A percentile compares a stretch with the other conserved stretches of the same genome.
Conservation (phyloP, 2,113 vertebrate genomes). For the Melanocharis versteri region DNA sequence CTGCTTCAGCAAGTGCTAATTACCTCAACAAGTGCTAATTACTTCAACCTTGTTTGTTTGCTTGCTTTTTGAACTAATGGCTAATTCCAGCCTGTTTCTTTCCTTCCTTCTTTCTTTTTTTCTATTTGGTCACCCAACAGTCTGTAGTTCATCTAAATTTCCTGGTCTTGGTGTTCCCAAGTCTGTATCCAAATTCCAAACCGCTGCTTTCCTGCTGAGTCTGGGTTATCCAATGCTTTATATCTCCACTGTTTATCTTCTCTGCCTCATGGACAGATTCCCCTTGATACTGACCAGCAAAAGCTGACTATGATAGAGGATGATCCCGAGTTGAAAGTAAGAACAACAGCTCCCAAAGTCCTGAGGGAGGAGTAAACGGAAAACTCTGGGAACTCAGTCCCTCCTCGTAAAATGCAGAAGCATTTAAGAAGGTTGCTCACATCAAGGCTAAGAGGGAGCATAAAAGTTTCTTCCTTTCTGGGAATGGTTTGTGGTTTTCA, state of each 20-base stretch:
- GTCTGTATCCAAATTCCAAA: neutral
- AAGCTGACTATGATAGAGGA: neutral
- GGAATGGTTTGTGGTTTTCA: conserved; percentile 24
- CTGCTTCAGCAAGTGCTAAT: neutral
- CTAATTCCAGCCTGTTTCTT: neutral
- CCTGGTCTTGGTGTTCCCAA: neutral
- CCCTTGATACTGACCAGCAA: neutral
- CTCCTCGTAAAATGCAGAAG: neutral
- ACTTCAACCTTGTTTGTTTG: neutral
- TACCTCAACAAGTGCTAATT: neutral
- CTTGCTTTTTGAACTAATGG: neutral
- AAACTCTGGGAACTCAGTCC: neutral
- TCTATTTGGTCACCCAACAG: neutral
- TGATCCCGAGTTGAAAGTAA: neutral
- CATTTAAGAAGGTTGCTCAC: neutral
- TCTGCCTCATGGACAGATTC: neutral
- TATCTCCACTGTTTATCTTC: neutral
- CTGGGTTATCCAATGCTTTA: neutral
- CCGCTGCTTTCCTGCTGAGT: neutral
- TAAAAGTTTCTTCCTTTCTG: neutral
- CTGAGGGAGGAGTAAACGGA: neutral
- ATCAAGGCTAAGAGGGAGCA: neutral
- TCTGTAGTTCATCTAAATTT: neutral
- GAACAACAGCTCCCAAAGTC: neutral
- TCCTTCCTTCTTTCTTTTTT: neutral